These are phyloP conservation scores for Manis javanica DNA, from an alignment of 2,797 vertebrate genomes.

Conservation along the genomic window DNA sequence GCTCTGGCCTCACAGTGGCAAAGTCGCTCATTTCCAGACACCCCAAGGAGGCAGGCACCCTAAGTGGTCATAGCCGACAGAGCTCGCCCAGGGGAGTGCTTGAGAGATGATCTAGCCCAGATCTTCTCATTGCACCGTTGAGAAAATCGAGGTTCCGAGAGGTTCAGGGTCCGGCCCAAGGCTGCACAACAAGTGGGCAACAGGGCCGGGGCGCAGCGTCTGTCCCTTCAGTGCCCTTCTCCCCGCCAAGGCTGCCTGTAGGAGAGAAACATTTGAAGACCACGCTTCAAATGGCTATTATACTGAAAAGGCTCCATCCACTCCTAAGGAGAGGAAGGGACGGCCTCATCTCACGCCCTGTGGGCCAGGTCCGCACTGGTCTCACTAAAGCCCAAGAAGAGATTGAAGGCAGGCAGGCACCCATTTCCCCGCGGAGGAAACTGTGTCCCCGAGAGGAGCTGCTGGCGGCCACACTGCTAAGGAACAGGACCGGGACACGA, in stretches of 20 bases:
- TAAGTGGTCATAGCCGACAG: neutral
- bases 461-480: neutral
- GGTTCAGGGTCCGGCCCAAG: neutral
- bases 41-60: neutral
- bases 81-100: neutral
- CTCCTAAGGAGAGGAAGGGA: neutral
- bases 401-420: no score
- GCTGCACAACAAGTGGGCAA: neutral
- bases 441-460: neutral
- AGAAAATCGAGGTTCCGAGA: neutral
- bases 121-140: neutral
- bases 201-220: neutral
- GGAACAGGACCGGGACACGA: neutral
- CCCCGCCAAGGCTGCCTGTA: accelerated
- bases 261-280: neutral
- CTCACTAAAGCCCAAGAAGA: neutral
- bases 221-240: neutral
- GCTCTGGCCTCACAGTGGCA: neutral
- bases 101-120: neutral
- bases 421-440: neutral
- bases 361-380: neutral
- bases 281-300: neutral
- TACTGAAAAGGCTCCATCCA: neutral
- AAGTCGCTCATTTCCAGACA: neutral
- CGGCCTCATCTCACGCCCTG: neutral